Conservation (phyloP, 2,797 vertebrate species). For the Pseudomugil gertrudae region DNA sequence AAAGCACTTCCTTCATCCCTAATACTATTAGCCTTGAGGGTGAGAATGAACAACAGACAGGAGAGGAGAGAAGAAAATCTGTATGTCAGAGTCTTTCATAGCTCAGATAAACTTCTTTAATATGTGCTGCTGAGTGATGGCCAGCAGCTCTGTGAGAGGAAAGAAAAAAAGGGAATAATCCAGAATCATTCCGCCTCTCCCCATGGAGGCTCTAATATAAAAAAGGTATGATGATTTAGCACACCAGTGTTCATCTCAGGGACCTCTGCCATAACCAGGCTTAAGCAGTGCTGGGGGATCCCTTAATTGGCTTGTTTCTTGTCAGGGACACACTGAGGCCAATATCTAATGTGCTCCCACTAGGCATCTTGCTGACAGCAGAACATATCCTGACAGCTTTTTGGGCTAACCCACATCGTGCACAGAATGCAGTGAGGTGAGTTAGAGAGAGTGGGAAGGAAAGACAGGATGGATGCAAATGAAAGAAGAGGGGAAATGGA, state of each 20-base stretch:
- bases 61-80: slow-evolving; percentile 45
- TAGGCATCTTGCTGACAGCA: slow-evolving; percentile 75
- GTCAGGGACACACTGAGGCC: slow-evolving; percentile 80
- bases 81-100: slow-evolving; percentile 65
- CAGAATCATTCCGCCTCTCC: slow-evolving; percentile 71
- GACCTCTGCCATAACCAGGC: slow-evolving; percentile 83
- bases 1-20: slow-evolving; percentile 59
- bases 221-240: slow-evolving; percentile 79
- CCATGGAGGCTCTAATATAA: slow-evolving; percentile 66
- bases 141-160: slow-evolving; percentile 41
- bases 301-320: slow-evolving; percentile 85
- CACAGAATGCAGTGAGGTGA: slow-evolving; percentile 59
- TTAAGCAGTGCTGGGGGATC: slow-evolving; percentile 80
- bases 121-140: slow-evolving; percentile 63
- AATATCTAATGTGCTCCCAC: slow-evolving; percentile 75
- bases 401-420: slow-evolving; percentile 65
- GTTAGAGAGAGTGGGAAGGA: slow-evolving; percentile 42
- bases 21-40: slow-evolving; percentile 67
- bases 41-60: slow-evolving; percentile 51
- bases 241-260: slow-evolving; percentile 70
- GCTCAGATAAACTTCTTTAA: slow-evolving; percentile 66
- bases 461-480: slow-evolving; percentile 57
- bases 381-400: slow-evolving; percentile 78
- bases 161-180: slow-evolving; percentile 60
- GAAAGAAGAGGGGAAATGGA: slow-evolving; percentile 27